Evolutionary conservation across 2,888 invertebrate genomes (phyloP), one percentile per base, ranked within the genome.

Genomic region (Euclidia mi): DNA sequence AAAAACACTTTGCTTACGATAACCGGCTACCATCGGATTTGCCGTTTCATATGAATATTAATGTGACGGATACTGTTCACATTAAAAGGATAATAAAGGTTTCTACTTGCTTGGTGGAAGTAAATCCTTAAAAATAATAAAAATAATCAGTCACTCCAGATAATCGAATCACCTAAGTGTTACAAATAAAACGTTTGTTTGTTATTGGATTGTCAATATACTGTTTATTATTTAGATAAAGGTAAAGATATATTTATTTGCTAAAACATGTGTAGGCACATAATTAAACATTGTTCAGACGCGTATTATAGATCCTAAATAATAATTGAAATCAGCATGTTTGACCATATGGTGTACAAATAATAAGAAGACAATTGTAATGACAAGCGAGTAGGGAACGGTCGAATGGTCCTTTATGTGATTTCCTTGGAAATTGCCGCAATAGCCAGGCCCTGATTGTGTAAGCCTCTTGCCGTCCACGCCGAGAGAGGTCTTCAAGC

Each of bases 391-490:
- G 68, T 57, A 71, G 56, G 55, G 65, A 56, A 58, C 62, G 73
- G 56, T 65, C 64, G 67, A 67, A 77, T 73, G 74, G 78, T 69
- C 78, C 71, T 84, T 88, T 85, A 86, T 82, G 76, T 78, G 81
- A 86, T 87, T 87, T 82, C 73, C 80, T 76, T 77, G 76, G 78
- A 84, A 86, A 86, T 88, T 82, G 84, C 81, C 72, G 79, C 82
- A 82, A 87, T 81, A 79, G 81, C 76, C n/a, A 71, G 65, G 67
- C 63, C 59, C 75, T 87, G 82, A 88, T 88, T 87, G 81, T 78
- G 79, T 88, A 87, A 87, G 81, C 77, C 71, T 71, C 63, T 74
- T 65, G 71, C 76, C 68, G 71, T 62, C 74, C 76, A 72, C 78
- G 78, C 71, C 61, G 49, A 70, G 73, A 68, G 71, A 72, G 68